A percentile compares a stretch with the other conserved stretches of the same genome.
Conservation (phyloP, 2,113 vertebrate species). For the Puma concolor region DNA sequence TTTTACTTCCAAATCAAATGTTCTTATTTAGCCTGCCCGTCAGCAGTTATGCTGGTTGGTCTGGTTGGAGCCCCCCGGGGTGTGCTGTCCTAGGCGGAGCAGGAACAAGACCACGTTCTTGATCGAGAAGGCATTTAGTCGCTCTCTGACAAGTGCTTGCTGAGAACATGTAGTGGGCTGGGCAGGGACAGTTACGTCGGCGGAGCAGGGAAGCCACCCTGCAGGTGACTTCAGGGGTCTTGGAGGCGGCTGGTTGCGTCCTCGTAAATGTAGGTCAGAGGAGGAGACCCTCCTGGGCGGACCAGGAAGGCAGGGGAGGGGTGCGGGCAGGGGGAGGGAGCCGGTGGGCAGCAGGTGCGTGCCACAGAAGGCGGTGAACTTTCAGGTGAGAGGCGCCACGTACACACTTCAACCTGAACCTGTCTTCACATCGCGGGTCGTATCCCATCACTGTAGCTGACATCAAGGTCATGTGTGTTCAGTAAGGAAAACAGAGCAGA, state of each 20-base stretch:
- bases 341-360: too few relatives aligned
- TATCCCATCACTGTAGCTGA: fast-evolving
- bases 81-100: fast-evolving
- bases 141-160: background rate
- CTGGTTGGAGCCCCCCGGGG: background rate
- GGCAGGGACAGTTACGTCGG: too few relatives aligned
- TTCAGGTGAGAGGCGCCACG: fast-evolving
- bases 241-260: background rate
- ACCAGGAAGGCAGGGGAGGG: background rate
- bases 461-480: background rate
- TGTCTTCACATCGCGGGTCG: background rate
- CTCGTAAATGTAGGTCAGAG: background rate
- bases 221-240: background rate
- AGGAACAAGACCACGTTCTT: background rate
- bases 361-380: background rate
- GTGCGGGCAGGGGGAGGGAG: too few relatives aligned
- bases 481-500: background rate
- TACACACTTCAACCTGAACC: background rate
- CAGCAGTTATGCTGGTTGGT: fast-evolving
- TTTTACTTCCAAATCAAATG: background rate
- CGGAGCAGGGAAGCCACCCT: too few relatives aligned
- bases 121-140: background rate
- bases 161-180: too few relatives aligned
- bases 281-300: background rate
- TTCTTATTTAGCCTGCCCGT: background rate